Percentiles rank a stretch among this genome's conserved stretches.
These are phyloP conservation scores for Conus betulinus DNA, from an alignment of 1,140 invertebrate species.

Conservation along the genomic window DNA sequence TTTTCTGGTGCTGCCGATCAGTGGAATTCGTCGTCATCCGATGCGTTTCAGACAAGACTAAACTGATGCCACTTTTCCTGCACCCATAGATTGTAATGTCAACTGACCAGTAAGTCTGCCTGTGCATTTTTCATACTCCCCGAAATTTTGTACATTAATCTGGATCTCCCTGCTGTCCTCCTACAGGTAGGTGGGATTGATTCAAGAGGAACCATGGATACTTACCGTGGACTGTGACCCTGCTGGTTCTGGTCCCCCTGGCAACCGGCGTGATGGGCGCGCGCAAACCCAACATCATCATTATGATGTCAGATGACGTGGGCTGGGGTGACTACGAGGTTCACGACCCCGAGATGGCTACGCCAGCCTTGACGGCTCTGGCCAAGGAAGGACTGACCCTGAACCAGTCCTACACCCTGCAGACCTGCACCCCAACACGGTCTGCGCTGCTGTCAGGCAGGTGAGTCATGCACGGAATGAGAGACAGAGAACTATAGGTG, in stretches of 20 bases:
- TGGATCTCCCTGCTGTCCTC: too few relatives aligned
- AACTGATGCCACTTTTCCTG: too few relatives aligned
- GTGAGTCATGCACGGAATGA: too few relatives aligned
- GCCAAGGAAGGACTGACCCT: conserved; percentile 54
- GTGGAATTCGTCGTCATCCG: too few relatives aligned
- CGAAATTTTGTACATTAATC: too few relatives aligned
- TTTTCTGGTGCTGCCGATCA: too few relatives aligned
- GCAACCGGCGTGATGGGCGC: not conserved
- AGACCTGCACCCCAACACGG: conserved; percentile 55
- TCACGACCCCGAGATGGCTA: conserved; percentile 45
- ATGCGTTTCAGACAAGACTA: too few relatives aligned
- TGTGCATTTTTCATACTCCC: too few relatives aligned
- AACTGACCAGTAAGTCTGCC: too few relatives aligned
- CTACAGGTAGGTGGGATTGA: too few relatives aligned
- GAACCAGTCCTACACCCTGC: conserved; percentile 58
- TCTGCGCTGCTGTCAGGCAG: conserved; percentile 7
- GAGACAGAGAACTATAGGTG: too few relatives aligned
- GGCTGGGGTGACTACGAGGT: not conserved
- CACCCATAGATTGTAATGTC: too few relatives aligned
- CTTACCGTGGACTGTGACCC: not conserved
- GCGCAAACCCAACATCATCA: conserved; percentile 20
- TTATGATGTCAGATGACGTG: conserved; percentile 16
- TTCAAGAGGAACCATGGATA: not conserved
- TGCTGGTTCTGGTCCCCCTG: not conserved
- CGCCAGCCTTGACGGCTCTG: conserved; percentile 62